Evolutionary conservation across 92 coral and sea anemone species (phyloP).

Genomic region (Isaurus tuberculatus): DNA sequence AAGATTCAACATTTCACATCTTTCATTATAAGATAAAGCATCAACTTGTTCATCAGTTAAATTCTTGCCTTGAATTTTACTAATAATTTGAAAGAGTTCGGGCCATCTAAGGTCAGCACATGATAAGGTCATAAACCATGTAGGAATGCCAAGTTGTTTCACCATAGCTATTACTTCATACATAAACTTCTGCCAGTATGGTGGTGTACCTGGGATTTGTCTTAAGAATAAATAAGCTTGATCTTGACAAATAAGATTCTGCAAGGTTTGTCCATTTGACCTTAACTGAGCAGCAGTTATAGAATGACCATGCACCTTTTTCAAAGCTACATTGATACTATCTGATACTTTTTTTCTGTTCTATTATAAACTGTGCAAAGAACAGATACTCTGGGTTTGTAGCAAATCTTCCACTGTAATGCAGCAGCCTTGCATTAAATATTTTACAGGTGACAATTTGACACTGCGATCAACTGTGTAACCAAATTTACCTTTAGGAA

Average conservation of each 20-base stretch:
- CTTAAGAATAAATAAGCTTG: conserved; percentile 61
- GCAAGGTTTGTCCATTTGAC: conserved; percentile 56
- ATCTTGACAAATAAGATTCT: conserved; percentile 50
- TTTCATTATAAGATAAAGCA: conserved; percentile 71
- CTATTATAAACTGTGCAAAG: conserved; percentile 69
- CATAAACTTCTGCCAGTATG: conserved; percentile 60
- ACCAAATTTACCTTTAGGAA: conserved; percentile 39
- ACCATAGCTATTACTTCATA: conserved; percentile 66
- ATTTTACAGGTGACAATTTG: conserved; percentile 47
- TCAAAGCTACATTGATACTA: conserved; percentile 59
- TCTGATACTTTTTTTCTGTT: conserved; percentile 62
- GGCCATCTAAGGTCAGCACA: conserved; percentile 84
- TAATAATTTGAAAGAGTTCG: conserved; percentile 68
- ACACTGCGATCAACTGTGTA: conserved; percentile 15
- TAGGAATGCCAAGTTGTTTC: conserved; percentile 70
- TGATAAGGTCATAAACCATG: conserved; percentile 74
- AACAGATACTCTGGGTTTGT: conserved; percentile 68
- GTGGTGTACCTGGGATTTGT: conserved; percentile 63
- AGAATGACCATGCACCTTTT: conserved; percentile 62
- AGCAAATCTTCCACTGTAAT: conserved; percentile 65
- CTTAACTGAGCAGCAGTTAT: conserved; percentile 61
- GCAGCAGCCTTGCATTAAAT: conserved; percentile 61
- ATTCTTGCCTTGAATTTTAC: conserved; percentile 47
- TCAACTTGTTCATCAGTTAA: conserved; percentile 62
- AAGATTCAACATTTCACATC: conserved; percentile 65